These are phyloP conservation scores for Keiferia lycopersicella DNA, from an alignment of 2,888 invertebrate genomes.

Conservation along the genomic window DNA sequence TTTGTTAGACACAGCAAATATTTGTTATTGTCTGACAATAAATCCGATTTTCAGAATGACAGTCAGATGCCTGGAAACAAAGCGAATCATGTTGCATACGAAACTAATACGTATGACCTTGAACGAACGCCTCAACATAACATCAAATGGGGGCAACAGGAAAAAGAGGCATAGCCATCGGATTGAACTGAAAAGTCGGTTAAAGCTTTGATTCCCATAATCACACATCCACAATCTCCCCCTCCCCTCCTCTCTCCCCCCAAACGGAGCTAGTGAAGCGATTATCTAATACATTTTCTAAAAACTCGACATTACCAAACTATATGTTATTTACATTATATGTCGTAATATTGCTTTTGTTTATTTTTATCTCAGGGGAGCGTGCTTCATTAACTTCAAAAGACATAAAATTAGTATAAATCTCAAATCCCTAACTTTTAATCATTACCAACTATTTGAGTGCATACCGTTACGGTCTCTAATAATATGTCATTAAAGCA, in stretches of 20 bases:
- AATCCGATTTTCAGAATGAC: no score
- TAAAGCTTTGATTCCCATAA: slow-evolving; percentile 81
- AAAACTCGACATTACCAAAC: slow-evolving; percentile 79
- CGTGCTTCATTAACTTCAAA: slow-evolving; percentile 72
- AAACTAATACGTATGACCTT: background rate
- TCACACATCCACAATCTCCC: slow-evolving; percentile 70
- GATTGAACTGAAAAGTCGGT: slow-evolving; percentile 70
- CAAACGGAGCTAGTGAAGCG: slow-evolving; percentile 72
- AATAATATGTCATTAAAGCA: slow-evolving; percentile 73
- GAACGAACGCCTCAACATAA: slow-evolving; percentile 1
- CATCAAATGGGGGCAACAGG: background rate
- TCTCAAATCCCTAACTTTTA: slow-evolving; percentile 74
- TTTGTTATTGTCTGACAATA: no score
- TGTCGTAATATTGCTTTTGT: slow-evolving; percentile 81
- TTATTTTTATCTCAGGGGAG: slow-evolving; percentile 79
- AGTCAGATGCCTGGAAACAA: no score
- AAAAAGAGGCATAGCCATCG: slow-evolving; percentile 56
- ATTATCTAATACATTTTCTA: slow-evolving; percentile 78
- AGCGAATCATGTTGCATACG: background rate
- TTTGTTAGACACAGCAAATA: no score
- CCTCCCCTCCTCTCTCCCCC: slow-evolving; percentile 58
- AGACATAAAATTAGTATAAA: slow-evolving; percentile 73
- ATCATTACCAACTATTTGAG: slow-evolving; percentile 71
- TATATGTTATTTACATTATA: slow-evolving; percentile 79
- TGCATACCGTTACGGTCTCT: slow-evolving; percentile 68